Conservation (phyloP, 2,888 invertebrate genomes). For the Patella pellucida region DNA sequence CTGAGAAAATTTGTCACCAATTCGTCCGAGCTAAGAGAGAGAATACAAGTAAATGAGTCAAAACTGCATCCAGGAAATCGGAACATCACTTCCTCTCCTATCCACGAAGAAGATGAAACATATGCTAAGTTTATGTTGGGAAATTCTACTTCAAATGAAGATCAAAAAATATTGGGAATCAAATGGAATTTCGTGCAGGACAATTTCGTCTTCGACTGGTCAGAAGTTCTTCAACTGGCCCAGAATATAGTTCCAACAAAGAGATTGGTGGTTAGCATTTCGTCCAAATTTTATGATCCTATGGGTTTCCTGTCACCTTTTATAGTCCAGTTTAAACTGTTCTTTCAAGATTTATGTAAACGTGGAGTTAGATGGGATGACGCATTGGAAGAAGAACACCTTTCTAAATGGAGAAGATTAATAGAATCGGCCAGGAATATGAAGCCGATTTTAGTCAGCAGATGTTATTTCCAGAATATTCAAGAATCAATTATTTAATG, state of each 20-base stretch:
- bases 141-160: neutral
- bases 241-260: neutral
- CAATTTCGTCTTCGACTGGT: neutral
- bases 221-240: neutral
- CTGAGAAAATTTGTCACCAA: constrained; percentile 1
- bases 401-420: neutral
- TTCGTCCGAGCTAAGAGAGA: neutral
- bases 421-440: neutral
- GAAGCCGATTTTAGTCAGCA: neutral
- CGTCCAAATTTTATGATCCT: neutral
- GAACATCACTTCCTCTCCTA: neutral
- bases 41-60: neutral
- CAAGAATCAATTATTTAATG: neutral
- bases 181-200: neutral
- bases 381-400: neutral
- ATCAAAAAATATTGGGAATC: neutral
- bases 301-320: neutral
- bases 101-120: neutral
- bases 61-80: neutral
- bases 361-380: neutral
- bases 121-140: neutral
- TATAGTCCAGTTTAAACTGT: neutral
- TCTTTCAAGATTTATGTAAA: neutral
- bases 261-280: neutral
- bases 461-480: neutral